phyloP scores from a whole-genome alignment of 2,888 invertebrate genomes.

The Lycocerus yunnanus region DNA sequence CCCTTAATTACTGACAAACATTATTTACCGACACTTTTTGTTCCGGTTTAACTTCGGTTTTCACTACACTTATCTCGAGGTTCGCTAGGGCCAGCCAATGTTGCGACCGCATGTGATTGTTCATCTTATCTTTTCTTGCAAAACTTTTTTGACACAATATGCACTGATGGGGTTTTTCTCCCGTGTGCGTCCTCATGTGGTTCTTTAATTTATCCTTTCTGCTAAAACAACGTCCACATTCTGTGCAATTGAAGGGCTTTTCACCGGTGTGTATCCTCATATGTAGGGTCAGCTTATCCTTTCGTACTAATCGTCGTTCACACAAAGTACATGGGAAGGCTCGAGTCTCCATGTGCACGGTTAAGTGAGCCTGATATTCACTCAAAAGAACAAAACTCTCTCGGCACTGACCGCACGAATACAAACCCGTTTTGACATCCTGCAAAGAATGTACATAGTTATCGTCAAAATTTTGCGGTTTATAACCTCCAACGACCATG shows the following conservation, averaged over 20 bases:
- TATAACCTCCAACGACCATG: slow-evolving; percentile 5
- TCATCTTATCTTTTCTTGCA: slow-evolving; percentile 18
- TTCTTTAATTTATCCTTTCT: slow-evolving; percentile 20
- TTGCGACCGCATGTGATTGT: slow-evolving; percentile 20
- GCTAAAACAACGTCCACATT: slow-evolving; percentile 16
- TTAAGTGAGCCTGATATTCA: slow-evolving; percentile 1
- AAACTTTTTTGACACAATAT: slow-evolving; percentile 21
- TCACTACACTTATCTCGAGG: slow-evolving; percentile 23
- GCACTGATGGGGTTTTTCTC: slow-evolving; percentile 21
- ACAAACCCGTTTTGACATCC: neutral
- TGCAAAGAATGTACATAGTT: neutral
- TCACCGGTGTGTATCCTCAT: slow-evolving; percentile 24
- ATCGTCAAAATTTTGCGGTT: neutral
- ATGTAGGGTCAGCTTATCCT: slow-evolving; percentile 17
- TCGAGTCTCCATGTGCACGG: slow-evolving; percentile 2
- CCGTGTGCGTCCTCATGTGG: slow-evolving; percentile 20
- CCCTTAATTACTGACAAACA: neutral
- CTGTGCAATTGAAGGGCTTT: slow-evolving; percentile 13
- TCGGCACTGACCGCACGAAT: slow-evolving; percentile 5
- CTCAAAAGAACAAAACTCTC: neutral
- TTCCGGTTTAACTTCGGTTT: neutral
- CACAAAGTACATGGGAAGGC: slow-evolving; percentile 14
- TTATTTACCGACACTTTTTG: neutral
- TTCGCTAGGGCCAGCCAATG: slow-evolving; percentile 13
- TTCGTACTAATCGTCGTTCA: slow-evolving; percentile 18